A percentile compares a stretch with the other conserved stretches of the same genome.
Evolutionary conservation across 2,888 invertebrate genomes (phyloP).

Genomic region (Molanna angustata): DNA sequence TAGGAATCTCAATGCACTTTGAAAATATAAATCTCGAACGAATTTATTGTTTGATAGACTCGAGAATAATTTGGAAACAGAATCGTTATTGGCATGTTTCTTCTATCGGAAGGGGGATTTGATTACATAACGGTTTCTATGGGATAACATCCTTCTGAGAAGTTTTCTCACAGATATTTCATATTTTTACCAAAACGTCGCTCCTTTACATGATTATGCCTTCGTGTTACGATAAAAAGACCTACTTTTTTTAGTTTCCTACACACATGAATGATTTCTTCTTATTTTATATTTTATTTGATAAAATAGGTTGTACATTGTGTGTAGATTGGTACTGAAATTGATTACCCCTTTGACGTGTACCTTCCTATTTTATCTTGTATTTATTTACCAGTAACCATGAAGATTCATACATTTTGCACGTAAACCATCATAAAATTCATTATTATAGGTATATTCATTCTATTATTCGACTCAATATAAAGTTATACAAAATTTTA

Average conservation of each 20-base stretch:
- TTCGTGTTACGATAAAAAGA: constrained; percentile 7
- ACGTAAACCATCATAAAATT: too few relatives aligned
- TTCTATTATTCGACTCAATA: too few relatives aligned
- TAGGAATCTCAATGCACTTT: constrained; percentile 26
- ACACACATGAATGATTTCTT: too few relatives aligned
- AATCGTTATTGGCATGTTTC: constrained; percentile 25
- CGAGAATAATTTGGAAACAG: constrained; percentile 31
- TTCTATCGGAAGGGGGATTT: constrained; percentile 16
- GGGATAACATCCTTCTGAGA: neutral
- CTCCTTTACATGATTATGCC: constrained; percentile 16
- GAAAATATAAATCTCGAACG: constrained; percentile 26
- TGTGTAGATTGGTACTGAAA: too few relatives aligned
- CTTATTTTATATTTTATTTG: too few relatives aligned
- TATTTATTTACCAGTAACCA: too few relatives aligned
- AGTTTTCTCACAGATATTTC: constrained; percentile 31
- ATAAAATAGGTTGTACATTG: too few relatives aligned
- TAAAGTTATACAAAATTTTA: too few relatives aligned
- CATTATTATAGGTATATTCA: too few relatives aligned
- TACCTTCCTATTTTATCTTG: too few relatives aligned
- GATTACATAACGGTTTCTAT: constrained; percentile 29
- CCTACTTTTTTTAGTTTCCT: constrained; percentile 4
- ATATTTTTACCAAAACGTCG: constrained; percentile 22
- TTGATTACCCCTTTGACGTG: too few relatives aligned
- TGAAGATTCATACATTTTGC: too few relatives aligned
- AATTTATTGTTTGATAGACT: constrained; percentile 31